phyloP scores from a whole-genome alignment of 2,888 invertebrate species.

The Linnaemya vulpina region DNA sequence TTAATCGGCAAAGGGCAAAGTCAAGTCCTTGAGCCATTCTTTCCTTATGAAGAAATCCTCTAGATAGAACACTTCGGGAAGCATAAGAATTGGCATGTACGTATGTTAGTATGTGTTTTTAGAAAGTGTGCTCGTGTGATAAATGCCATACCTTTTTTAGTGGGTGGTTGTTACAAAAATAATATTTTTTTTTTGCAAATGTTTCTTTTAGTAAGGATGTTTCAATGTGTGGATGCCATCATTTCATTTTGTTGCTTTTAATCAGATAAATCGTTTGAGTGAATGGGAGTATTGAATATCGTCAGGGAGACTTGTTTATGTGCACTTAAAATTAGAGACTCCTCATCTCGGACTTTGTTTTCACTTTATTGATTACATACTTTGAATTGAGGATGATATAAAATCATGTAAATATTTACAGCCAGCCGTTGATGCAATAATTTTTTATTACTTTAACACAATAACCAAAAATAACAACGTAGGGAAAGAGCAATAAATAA shows the following conservation, averaged over 20 bases:
- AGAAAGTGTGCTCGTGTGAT: background rate
- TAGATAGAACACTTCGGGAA: too few species aligned
- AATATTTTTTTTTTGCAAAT: slow-evolving; percentile 56
- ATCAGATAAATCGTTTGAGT: slow-evolving; percentile 21
- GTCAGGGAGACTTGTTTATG: slow-evolving; percentile 22
- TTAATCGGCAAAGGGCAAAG: too few species aligned
- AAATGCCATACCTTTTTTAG: slow-evolving; percentile 43
- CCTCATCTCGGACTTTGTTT: slow-evolving; percentile 53
- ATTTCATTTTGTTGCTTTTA: slow-evolving; percentile 43
- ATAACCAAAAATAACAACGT: background rate
- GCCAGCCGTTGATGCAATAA: too few species aligned
- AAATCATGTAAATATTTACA: slow-evolving; percentile 61
- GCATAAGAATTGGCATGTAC: background rate
- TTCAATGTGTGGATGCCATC: slow-evolving; percentile 36
- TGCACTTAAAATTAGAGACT: slow-evolving; percentile 59
- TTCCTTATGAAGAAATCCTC: too few species aligned
- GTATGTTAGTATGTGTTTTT: background rate
- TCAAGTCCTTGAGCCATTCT: too few species aligned
- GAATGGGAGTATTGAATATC: slow-evolving; percentile 34
- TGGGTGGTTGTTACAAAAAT: slow-evolving; percentile 57
- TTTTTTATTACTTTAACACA: slow-evolving; percentile 4
- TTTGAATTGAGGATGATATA: slow-evolving; percentile 38
- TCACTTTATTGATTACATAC: slow-evolving; percentile 39
- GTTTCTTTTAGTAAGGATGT: slow-evolving; percentile 58
- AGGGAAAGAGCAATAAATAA: background rate